Percentiles rank a stretch among this genome's conserved stretches.
These are phyloP conservation scores for Thymelicus acteon DNA, from an alignment of 2,888 invertebrate species.

Conservation along the genomic window DNA sequence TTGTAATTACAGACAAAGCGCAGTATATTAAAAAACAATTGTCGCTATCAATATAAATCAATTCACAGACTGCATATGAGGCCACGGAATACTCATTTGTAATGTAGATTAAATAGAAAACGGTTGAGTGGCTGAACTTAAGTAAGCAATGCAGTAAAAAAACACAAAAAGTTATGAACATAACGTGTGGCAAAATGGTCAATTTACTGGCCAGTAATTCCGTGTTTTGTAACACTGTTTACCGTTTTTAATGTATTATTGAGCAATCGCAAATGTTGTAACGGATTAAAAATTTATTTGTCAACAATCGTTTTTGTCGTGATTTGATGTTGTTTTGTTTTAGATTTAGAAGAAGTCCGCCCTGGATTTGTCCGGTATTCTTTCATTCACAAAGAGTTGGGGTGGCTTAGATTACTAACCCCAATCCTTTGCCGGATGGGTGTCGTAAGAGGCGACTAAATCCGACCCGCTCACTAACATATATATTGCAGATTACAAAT, in stretches of 20 bases:
- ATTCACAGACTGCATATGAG: slow-evolving; percentile 26
- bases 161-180: slow-evolving; percentile 31
- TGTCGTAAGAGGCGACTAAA: no score
- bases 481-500: no score
- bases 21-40: slow-evolving; percentile 4
- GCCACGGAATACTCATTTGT: slow-evolving; percentile 34
- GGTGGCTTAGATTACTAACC: no score
- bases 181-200: slow-evolving; percentile 38
- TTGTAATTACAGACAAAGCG: neutral
- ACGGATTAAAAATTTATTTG: neutral
- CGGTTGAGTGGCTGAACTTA: slow-evolving; percentile 34
- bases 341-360: no score
- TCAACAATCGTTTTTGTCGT: no score
- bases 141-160: slow-evolving; percentile 31
- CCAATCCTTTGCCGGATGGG: no score
- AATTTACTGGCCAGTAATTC: slow-evolving; percentile 38
- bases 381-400: no score
- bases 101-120: slow-evolving; percentile 38
- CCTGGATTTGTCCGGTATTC: no score
- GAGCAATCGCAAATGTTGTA: slow-evolving; percentile 25
- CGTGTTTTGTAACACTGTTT: slow-evolving; percentile 36
- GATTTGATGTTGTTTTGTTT: no score
- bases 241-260: slow-evolving; percentile 27
- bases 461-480: no score
- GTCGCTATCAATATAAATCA: slow-evolving; percentile 30